phyloP scores from a whole-genome alignment of 2,888 invertebrate genomes.

The Cyclophora albipunctata region DNA sequence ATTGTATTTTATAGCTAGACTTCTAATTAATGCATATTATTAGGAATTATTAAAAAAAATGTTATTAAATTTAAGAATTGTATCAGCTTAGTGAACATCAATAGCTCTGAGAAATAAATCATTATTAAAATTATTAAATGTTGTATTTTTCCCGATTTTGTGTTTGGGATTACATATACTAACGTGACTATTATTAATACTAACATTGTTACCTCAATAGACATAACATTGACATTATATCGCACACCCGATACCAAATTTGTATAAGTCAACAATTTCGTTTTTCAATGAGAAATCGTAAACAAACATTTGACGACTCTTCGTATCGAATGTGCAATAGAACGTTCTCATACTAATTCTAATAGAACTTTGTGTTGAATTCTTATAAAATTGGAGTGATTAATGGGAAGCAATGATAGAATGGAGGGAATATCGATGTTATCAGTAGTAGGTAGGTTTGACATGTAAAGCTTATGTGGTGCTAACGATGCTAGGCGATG shows the following conservation, averaged over 20 bases:
- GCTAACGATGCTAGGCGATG: conserved; percentile 12
- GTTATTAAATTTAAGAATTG: conserved; percentile 72
- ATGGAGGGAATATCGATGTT: conserved; percentile 1
- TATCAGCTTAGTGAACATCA: conserved; percentile 76
- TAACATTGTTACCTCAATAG: not conserved
- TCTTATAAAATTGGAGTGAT: no score
- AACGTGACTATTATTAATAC: conserved; percentile 9
- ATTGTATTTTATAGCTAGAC: conserved; percentile 73
- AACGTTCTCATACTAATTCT: no score
- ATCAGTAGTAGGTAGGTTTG: conserved; percentile 9
- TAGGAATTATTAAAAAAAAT: conserved; percentile 64
- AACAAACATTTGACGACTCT: no score
- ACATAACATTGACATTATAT: no score
- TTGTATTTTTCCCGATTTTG: conserved; percentile 48
- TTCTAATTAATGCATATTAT: conserved; percentile 74
- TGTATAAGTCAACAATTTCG: no score
- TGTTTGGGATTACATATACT: conserved; percentile 17
- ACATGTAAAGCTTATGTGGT: conserved; percentile 13
- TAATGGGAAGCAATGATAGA: not conserved
- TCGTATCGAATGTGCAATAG: no score
- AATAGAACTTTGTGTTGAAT: no score
- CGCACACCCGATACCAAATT: no score
- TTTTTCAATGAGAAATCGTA: no score
- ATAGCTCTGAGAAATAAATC: conserved; percentile 73
- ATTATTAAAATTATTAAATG: conserved; percentile 74